Conservation (phyloP, 2,888 invertebrate species). For the Periphyllus acericola region DNA sequence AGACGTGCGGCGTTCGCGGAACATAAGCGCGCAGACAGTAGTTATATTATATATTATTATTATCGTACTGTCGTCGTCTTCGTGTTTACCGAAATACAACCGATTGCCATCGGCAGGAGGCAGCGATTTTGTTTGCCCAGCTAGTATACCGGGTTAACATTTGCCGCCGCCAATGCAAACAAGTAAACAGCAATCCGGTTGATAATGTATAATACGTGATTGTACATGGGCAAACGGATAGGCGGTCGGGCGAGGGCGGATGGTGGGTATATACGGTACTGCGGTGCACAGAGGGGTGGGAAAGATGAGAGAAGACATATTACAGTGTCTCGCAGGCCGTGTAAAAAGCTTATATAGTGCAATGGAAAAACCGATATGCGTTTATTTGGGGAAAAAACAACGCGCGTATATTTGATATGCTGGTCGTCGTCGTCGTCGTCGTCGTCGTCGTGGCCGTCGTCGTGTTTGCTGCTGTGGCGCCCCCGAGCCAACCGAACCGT, state of each 20-base stretch:
- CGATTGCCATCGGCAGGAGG: background rate
- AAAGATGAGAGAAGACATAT: background rate
- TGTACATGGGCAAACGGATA: background rate
- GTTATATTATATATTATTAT: background rate
- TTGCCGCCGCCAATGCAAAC: constrained; percentile 4
- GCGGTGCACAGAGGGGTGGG: background rate
- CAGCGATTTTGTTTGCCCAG: background rate
- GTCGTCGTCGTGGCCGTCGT: background rate
- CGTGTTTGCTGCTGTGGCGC: constrained; percentile 13
- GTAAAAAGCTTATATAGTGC: background rate
- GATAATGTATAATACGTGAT: background rate
- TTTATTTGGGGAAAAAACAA: constrained; percentile 4
- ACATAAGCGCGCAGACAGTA: background rate
- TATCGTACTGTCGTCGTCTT: background rate
- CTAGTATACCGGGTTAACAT: background rate
- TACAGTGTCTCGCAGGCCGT: background rate
- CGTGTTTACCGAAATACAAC: constrained; percentile 34
- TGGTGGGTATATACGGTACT: background rate
- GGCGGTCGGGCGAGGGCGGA: background rate
- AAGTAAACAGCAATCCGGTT: background rate
- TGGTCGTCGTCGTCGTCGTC: background rate
- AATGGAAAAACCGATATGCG: background rate
- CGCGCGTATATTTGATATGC: background rate
- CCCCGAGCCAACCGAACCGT: constrained; percentile 48
- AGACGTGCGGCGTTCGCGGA: no score